Percentiles rank a stretch among this genome's conserved stretches.
Evolutionary conservation across 64 coral and sea anemone genomes (phyloP).

Genomic region (Exaiptasia diaphana): DNA sequence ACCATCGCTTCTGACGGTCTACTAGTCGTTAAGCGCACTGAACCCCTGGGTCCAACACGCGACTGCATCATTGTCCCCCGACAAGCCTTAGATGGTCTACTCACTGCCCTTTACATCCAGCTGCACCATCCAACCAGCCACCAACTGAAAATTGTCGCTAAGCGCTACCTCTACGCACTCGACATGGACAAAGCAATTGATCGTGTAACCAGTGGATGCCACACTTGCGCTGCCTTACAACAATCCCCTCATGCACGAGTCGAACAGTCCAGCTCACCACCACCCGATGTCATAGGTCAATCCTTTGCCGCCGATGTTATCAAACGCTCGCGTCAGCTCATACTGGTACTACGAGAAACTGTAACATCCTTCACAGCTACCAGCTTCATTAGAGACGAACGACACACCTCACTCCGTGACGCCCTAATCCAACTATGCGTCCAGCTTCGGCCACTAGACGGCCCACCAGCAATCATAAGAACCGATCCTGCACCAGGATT

Average conservation of each 20-base stretch:
- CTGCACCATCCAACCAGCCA: constrained; percentile 19
- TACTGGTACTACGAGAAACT: constrained; percentile 25
- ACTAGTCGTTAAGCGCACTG: constrained; percentile 21
- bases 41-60: neutral
- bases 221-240: constrained; percentile 14
- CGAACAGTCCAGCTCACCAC: constrained; percentile 27
- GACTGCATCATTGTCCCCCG: constrained; percentile 22
- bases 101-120: constrained; percentile 38
- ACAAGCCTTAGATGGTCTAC: constrained; percentile 16
- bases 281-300: constrained; percentile 9
- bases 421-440: constrained; percentile 17
- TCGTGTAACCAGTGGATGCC: neutral
- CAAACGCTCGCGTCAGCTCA: constrained; percentile 32
- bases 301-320: constrained; percentile 53
- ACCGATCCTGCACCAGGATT: constrained; percentile 39
- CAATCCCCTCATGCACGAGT: neutral
- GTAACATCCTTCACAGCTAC: constrained; percentile 34
- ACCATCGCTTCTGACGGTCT: constrained; percentile 17
- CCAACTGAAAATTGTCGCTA: constrained; percentile 29
- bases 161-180: constrained; percentile 49
- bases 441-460: constrained; percentile 18
- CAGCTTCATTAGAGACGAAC: neutral
- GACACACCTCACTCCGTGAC: constrained; percentile 7
- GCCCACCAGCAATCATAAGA: constrained; percentile 12
- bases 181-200: constrained; percentile 43